Evolutionary conservation across 2,888 invertebrate genomes (phyloP).

Genomic region (Cheilosia soror): DNA sequence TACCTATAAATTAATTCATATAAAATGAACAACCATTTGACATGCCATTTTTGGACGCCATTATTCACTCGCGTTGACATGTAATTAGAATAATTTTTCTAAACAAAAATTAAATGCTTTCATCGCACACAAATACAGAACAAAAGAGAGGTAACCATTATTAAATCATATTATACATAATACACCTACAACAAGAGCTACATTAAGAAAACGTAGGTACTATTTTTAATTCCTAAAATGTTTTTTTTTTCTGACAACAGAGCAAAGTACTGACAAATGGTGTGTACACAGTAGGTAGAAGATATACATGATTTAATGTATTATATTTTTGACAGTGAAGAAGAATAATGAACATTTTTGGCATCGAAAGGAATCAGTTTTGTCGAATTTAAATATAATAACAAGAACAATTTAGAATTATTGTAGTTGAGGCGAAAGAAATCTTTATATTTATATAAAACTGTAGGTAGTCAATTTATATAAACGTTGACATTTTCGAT

Average conservation of each 20-base stretch:
- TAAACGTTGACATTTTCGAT: no score
- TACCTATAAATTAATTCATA: not conserved
- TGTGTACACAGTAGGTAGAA: not conserved
- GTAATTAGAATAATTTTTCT: slow-evolving; percentile 14
- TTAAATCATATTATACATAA: not conserved
- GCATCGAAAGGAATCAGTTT: not conserved
- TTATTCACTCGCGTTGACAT: slow-evolving; percentile 15
- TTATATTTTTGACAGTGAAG: slow-evolving; percentile 21
- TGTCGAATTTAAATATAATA: not conserved
- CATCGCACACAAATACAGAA: not conserved
- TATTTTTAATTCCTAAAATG: slow-evolving; percentile 11
- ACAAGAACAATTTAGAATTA: not conserved
- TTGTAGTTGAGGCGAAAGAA: not conserved
- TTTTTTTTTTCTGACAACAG: not conserved
- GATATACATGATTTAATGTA: slow-evolving; percentile 2
- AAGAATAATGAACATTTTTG: slow-evolving; percentile 25
- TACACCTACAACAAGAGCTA: not conserved
- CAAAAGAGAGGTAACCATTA: not conserved
- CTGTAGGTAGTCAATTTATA: not conserved
- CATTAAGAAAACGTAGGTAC: not conserved
- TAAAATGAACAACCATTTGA: not conserved
- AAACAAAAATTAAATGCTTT: not conserved
- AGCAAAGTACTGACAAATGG: not conserved
- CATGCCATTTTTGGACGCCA: slow-evolving; percentile 14
- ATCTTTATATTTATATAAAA: not conserved